A percentile compares a stretch with the other conserved stretches of the same genome.
phyloP scores from a whole-genome alignment of 2,888 invertebrate species.

The Unio pictorum region DNA sequence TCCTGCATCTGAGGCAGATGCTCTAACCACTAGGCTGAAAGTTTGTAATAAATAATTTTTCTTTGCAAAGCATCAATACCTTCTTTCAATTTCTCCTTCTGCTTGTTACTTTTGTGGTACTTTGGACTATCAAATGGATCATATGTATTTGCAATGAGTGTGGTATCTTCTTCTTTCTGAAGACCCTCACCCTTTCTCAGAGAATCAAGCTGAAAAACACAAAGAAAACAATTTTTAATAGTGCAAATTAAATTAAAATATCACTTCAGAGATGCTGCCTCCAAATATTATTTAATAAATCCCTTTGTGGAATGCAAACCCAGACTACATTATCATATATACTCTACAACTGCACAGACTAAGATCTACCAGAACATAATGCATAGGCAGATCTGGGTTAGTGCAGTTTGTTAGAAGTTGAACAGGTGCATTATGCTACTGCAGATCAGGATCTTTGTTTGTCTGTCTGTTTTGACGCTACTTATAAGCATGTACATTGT shows the following conservation, averaged over 20 bases:
- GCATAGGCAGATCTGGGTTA: too few species aligned
- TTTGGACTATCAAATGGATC: constrained; percentile 63
- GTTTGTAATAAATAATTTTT: too few species aligned
- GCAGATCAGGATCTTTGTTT: too few species aligned
- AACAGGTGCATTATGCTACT: too few species aligned
- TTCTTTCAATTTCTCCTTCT: constrained; percentile 47
- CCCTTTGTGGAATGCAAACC: not conserved
- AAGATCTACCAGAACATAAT: too few species aligned
- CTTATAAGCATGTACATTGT: too few species aligned
- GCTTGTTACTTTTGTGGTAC: constrained; percentile 65
- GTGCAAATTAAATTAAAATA: not conserved
- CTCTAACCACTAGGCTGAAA: too few species aligned
- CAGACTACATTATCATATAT: not conserved
- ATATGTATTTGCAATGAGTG: constrained; percentile 63
- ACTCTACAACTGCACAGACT: not conserved
- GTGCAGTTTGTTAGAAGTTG: too few species aligned
- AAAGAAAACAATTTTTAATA: too few species aligned
- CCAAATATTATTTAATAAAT: not conserved
- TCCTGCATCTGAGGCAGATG: too few species aligned
- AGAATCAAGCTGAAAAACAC: constrained; percentile 48
- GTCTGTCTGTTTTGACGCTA: too few species aligned
- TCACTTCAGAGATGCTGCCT: not conserved
- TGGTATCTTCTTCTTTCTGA: constrained; percentile 59
- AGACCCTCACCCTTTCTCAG: constrained; percentile 57
- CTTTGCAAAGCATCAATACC: constrained; percentile 14